Conservation (phyloP, 1,140 invertebrate species). For the Hylaeus anthracinus region DNA sequence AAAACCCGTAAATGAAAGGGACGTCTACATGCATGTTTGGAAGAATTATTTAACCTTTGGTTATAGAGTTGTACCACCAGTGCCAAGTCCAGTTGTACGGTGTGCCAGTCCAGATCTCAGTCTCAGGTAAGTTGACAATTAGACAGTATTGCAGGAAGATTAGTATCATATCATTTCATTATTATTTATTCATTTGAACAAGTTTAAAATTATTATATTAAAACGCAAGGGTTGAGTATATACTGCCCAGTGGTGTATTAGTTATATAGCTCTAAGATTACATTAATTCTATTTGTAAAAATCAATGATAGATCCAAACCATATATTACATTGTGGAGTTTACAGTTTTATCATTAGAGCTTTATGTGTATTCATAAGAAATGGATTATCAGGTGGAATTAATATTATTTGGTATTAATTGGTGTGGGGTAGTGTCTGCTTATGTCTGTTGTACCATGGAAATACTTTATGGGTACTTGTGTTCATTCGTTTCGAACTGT, state of each 20-base stretch:
- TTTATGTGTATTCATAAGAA: conserved; percentile 50
- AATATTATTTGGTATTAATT: conserved; percentile 69
- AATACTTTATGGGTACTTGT: conserved; percentile 19
- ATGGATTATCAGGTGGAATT: conserved; percentile 42
- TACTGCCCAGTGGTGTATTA: conserved; percentile 18
- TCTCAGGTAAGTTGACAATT: conserved; percentile 85
- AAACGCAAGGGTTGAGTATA: conserved; percentile 17
- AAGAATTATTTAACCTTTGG: conserved; percentile 97
- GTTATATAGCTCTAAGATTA: conserved; percentile 36
- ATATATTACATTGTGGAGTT: conserved; percentile 13
- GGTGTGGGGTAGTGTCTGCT: conserved; percentile 72
- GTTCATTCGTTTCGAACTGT: conserved; percentile 9
- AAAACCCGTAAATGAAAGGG: conserved; percentile 94
- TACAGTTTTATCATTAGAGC: conserved; percentile 48
- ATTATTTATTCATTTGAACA: conserved; percentile 20
- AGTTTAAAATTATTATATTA: conserved; percentile 4
- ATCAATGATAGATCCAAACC: conserved; percentile 4
- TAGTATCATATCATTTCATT: conserved; percentile 43
- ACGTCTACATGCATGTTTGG: conserved; percentile 96
- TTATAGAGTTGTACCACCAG: conserved; percentile 94
- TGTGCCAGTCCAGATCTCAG: conserved; percentile 96
- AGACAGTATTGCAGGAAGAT: conserved; percentile 6
- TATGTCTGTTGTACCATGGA: conserved; percentile 63
- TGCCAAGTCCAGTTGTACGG: conserved; percentile 89
- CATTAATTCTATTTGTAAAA: conserved; percentile 2